Conservation (phyloP, 2,888 invertebrate genomes). For the Patella pellucida region DNA sequence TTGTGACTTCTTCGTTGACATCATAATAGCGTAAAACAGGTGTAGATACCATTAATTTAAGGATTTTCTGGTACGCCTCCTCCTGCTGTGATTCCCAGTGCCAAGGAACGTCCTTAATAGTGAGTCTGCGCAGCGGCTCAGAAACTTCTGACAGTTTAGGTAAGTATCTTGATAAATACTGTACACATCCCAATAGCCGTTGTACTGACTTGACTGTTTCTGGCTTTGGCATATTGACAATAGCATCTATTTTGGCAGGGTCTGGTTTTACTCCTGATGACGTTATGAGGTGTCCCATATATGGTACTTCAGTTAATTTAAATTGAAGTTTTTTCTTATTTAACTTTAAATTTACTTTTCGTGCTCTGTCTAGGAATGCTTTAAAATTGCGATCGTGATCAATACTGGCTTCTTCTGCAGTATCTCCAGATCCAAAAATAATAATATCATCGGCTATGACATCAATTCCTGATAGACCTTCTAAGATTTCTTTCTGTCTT, state of each 20-base stretch:
- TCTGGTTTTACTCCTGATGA: conserved; percentile 34
- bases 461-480: conserved; percentile 25
- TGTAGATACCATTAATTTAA: conserved; percentile 20
- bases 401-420: conserved; percentile 26
- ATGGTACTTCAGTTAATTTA: conserved; percentile 27
- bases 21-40: conserved; percentile 32
- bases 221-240: conserved; percentile 34
- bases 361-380: too few species aligned
- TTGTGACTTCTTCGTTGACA: conserved; percentile 34
- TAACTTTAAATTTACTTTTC: conserved; percentile 35
- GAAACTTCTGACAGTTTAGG: conserved; percentile 29
- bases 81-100: conserved; percentile 30
- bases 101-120: conserved; percentile 21
- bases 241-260: conserved; percentile 34
- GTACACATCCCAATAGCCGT: conserved; percentile 31
- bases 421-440: conserved; percentile 15
- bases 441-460: conserved; percentile 31
- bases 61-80: conserved; percentile 26
- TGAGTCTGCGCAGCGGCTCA: conserved; percentile 31
- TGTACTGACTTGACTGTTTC: too few species aligned
- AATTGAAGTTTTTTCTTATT: conserved; percentile 38
- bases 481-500: not conserved
- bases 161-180: conserved; percentile 32
- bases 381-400: too few species aligned
- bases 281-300: conserved; percentile 38